Evolutionary conservation across 2,888 invertebrate species (phyloP).

Genomic region (Eremobia ochroleuca): DNA sequence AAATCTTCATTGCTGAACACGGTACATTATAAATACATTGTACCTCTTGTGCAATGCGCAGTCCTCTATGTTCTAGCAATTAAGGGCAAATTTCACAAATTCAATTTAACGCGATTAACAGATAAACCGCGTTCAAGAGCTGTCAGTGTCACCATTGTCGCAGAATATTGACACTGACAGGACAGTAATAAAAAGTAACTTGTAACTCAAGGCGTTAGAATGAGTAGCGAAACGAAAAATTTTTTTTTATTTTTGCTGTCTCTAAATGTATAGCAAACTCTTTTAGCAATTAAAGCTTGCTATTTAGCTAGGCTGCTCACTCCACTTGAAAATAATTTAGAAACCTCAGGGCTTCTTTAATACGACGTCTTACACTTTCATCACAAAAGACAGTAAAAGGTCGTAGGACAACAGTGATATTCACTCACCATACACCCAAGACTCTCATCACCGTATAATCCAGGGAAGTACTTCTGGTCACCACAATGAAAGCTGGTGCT

Average conservation of each 20-base stretch:
- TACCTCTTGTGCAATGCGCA: too few relatives aligned
- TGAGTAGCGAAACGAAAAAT: background rate
- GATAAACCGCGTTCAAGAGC: background rate
- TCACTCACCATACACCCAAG: slow-evolving; percentile 96
- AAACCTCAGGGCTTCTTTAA: background rate
- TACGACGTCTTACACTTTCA: background rate
- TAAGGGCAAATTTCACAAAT: background rate
- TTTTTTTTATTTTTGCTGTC: background rate
- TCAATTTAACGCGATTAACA: background rate
- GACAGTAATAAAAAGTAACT: background rate
- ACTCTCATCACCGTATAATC: slow-evolving; percentile 96
- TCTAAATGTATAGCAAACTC: background rate
- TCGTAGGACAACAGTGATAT: background rate
- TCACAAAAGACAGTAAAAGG: background rate
- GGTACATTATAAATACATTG: background rate
- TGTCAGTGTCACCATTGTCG: background rate
- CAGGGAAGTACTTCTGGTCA: slow-evolving; percentile 97
- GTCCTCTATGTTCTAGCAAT: background rate
- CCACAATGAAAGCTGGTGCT: slow-evolving; percentile 96
- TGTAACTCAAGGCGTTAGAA: background rate
- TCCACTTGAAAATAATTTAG: background rate
- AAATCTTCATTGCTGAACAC: background rate
- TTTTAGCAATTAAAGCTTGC: background rate
- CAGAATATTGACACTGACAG: background rate
- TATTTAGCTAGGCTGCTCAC: background rate